Evolutionary conservation across 1,140 invertebrate genomes (phyloP).

Genomic region (Stegodyphus mimosarum): DNA sequence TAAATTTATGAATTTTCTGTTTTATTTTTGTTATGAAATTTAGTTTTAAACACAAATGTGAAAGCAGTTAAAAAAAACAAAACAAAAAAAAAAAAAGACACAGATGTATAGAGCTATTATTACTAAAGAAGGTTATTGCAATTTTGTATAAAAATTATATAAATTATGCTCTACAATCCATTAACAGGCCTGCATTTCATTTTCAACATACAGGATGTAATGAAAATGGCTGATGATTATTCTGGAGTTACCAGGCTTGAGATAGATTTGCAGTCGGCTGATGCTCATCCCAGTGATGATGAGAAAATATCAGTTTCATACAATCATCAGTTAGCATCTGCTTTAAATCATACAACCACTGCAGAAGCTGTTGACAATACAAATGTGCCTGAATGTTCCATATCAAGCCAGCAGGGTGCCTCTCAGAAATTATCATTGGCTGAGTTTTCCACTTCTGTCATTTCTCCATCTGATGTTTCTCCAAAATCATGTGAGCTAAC

Average conservation of each 20-base stretch:
- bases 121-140: no score
- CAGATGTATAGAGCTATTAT: no score
- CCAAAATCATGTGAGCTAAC: not conserved
- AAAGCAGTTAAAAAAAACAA: no score
- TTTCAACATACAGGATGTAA: slow-evolving; percentile 37
- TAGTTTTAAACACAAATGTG: no score
- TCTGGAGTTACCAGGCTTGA: slow-evolving; percentile 22
- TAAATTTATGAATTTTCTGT: no score
- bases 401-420: not conserved
- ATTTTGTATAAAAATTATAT: no score
- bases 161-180: no score
- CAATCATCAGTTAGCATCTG: slow-evolving; percentile 47
- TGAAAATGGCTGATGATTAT: slow-evolving; percentile 53
- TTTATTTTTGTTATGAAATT: no score
- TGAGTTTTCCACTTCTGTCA: not conserved
- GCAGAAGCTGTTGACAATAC: not conserved
- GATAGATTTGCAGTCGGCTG: not conserved
- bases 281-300: slow-evolving; percentile 7
- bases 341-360: slow-evolving; percentile 2
- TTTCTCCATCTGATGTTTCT: not conserved
- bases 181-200: no score
- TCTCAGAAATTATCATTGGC: not conserved
- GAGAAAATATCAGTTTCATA: slow-evolving; percentile 38
- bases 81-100: no score
- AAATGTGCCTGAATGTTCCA: not conserved